These are phyloP conservation scores for Cheilosia variabilis DNA, from an alignment of 2,888 invertebrate genomes.

Conservation along the genomic window DNA sequence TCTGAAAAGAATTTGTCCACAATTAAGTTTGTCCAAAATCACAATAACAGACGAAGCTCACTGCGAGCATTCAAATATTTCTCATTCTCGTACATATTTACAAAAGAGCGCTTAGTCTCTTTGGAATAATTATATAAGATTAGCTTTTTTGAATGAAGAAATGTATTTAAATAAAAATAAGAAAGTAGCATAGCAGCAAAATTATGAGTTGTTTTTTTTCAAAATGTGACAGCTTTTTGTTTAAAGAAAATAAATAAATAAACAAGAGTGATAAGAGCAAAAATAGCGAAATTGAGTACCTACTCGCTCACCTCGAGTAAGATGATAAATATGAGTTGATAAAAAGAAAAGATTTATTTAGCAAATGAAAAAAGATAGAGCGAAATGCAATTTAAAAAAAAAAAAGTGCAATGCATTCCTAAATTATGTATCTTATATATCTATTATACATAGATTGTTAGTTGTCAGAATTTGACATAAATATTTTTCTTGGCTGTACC, in stretches of 20 bases:
- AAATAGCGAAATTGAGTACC: constrained; percentile 59
- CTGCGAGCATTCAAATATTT: constrained; percentile 20
- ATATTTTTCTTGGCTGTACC: background rate
- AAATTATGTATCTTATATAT: constrained; percentile 25
- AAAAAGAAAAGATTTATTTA: constrained; percentile 47
- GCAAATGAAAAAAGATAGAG: constrained; percentile 67
- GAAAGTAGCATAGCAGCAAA: constrained; percentile 69
- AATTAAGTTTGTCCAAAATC: constrained; percentile 31
- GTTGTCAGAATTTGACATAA: constrained; percentile 32
- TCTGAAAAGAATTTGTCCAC: constrained; percentile 59
- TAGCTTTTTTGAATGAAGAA: constrained; percentile 54
- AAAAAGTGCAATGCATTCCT: constrained; percentile 73
- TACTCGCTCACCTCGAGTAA: constrained; percentile 73
- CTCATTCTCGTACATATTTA: constrained; percentile 67
- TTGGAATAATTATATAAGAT: constrained; percentile 42
- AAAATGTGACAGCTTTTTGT: constrained; percentile 17
- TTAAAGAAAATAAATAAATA: constrained; percentile 10
- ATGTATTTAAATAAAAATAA: constrained; percentile 58
- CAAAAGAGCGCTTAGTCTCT: constrained; percentile 56
- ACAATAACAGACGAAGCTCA: constrained; percentile 24
- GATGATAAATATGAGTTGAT: constrained; percentile 61
- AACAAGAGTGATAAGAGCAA: constrained; percentile 57
- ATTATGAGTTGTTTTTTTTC: constrained; percentile 42
- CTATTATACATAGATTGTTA: background rate
- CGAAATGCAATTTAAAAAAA: constrained; percentile 68